Base-by-base conservation (phyloP, 2,888 invertebrate genomes). In the Lithophane semibrunnea region DNA sequence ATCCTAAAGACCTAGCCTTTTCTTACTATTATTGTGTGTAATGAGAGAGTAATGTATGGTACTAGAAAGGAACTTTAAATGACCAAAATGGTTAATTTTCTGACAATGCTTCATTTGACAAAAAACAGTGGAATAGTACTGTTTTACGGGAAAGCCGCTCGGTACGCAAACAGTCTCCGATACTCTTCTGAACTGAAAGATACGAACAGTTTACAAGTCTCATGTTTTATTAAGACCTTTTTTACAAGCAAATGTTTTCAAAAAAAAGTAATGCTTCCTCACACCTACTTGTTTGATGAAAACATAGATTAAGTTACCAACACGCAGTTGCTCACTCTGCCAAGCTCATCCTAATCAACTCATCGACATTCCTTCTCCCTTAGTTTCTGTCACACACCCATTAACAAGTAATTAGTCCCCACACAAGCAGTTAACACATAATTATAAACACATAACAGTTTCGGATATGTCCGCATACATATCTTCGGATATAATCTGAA, bases 361-460 rank as follows among this genome's bases (percentile, higher is more conserved):
- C 60, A 60, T 64, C 73, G 80, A 70, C 72, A 66, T 73, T 65
- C 42, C 64, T 56, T 42, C 54, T 37, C 68, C 29, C 54, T 56
- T 56, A 68, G 84, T 60, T 73, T 67, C 84, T 73, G 73, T 67
- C 65, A 80, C 73, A 80, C 29, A 60, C 47, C 79, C 76, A 83
- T 88, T 81, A 86, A 75, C 79, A 75, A 77, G 79, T 86, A 85
- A 85, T 87, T 86, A 88, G 74, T 80, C 77, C 70, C 70, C 74
- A 72, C 71, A 72, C 65, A 54, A 70, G 68, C 78, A 83, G 83
- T 87, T 88, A 83, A 68, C 87, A 87, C 86, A 86, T 85, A 86
- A 86, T 88, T 86, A 80, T 75, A 78, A 71, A 88, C 82, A 84
- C 78, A 77, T 73, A 81, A 81, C 75, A 69, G 85, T 85, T 70